Base-by-base conservation (phyloP, 2,888 invertebrate genomes). In the Cynaeus angustus region DNA sequence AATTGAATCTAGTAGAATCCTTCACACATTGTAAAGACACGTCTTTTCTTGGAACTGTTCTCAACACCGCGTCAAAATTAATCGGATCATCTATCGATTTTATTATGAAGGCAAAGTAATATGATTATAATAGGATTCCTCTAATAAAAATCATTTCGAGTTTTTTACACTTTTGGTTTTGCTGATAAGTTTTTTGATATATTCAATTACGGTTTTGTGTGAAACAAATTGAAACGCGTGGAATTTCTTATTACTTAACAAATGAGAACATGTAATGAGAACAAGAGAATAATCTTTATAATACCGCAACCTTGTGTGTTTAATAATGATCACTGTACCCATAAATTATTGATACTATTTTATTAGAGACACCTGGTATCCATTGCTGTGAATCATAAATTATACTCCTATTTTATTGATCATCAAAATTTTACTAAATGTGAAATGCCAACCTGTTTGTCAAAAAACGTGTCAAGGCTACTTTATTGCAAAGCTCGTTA, bases 51-150 rank as follows among this genome's bases (percentile, higher is more conserved):
- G 64, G 71, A 71, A 71, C 52, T 71, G 43, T 48, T 43, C 62
- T 70, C 58, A 67, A 70, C 62, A 70, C 66, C 53, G 45, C 70
- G 56, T 67, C 45, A 56, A 70, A 62, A 70, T 70, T 67, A 67
- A 70, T 56, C 67, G 67, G 66, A 67, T 70, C 70, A 70, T 67
- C 66, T 53, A 66, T 66, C 66, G 59, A 62, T 46, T 62, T 67
- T 56, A 62, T 64, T 70, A 68, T 67, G 16, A 66, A 66, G 46
- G 55, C 50, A 48, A 70, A 53, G 56, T 58, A 67, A 67, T 70
- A 67, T 50, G 62, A 67, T 68, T 64, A 67, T 56, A 70, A 70
- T 56, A 62, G 67, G 43, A 50, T 62, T 61, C 55, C 61, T 53
- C 41, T 59, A 53, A 45, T 67, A 43, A 59, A 66, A 67, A 67